A percentile compares a stretch with the other conserved stretches of the same genome.
Conservation (phyloP, 1,140 invertebrate species). For the Neotoxoptera formosana region DNA sequence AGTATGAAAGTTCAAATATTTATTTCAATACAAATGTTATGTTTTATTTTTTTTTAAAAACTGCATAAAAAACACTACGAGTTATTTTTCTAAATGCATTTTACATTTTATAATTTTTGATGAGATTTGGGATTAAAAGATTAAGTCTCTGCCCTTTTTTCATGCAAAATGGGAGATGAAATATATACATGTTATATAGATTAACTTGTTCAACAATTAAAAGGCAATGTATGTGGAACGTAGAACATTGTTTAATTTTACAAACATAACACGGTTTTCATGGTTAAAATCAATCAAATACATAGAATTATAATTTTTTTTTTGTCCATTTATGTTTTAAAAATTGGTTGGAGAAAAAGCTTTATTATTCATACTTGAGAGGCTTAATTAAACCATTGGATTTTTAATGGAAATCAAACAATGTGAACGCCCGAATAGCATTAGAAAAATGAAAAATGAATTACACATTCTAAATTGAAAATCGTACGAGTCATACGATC, state of each 20-base stretch:
- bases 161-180: background rate
- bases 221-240: background rate
- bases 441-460: background rate
- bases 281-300: slow-evolving; percentile 31
- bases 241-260: slow-evolving; percentile 27
- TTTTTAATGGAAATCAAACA: background rate
- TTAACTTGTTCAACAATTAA: slow-evolving; percentile 47
- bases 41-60: background rate
- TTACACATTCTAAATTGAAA: background rate
- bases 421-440: no score
- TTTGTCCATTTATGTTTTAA: background rate
- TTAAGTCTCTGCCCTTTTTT: slow-evolving; percentile 17
- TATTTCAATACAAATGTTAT: background rate
- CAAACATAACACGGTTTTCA: background rate
- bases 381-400: background rate
- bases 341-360: background rate
- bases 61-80: background rate
- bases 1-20: background rate
- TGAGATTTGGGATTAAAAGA: slow-evolving; percentile 20
- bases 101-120: slow-evolving; percentile 21
- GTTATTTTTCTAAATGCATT: background rate
- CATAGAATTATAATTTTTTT: slow-evolving; percentile 8
- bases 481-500: background rate
- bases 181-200: background rate
- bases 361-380: background rate